These are phyloP conservation scores for Venustoraphidia nigricollis DNA, from an alignment of 2,888 invertebrate genomes.

Conservation along the genomic window DNA sequence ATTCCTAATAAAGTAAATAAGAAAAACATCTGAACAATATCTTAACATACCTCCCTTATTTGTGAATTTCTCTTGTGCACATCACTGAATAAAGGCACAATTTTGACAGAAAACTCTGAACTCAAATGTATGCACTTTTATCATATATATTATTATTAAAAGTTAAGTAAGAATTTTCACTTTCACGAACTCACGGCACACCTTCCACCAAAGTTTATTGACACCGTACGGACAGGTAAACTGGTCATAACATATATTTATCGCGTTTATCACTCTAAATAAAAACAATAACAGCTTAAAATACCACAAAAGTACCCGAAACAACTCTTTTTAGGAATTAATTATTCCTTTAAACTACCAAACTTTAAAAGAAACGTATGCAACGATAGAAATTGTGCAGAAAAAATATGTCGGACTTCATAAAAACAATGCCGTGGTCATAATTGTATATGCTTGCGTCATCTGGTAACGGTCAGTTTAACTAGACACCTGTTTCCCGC, in stretches of 20 bases:
- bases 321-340: neutral
- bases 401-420: constrained; percentile 4
- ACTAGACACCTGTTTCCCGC: constrained; percentile 5
- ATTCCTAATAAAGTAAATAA: neutral
- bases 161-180: constrained; percentile 26
- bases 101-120: neutral
- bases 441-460: constrained; percentile 3
- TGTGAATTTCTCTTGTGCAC: neutral
- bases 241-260: constrained; percentile 12
- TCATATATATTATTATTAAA: constrained; percentile 5
- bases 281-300: neutral
- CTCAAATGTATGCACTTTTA: neutral
- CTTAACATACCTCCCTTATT: neutral
- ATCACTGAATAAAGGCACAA: neutral
- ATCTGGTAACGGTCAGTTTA: constrained; percentile 1
- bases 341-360: neutral
- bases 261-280: neutral
- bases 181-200: constrained; percentile 28
- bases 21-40: no score
- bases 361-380: constrained; percentile 1
- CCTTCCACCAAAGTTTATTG: constrained; percentile 28
- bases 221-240: constrained; percentile 24
- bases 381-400: constrained; percentile 1
- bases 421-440: constrained; percentile 3
- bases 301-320: neutral